Conservation (phyloP, 2,888 invertebrate species). For the Eupithecia dodoneata region DNA sequence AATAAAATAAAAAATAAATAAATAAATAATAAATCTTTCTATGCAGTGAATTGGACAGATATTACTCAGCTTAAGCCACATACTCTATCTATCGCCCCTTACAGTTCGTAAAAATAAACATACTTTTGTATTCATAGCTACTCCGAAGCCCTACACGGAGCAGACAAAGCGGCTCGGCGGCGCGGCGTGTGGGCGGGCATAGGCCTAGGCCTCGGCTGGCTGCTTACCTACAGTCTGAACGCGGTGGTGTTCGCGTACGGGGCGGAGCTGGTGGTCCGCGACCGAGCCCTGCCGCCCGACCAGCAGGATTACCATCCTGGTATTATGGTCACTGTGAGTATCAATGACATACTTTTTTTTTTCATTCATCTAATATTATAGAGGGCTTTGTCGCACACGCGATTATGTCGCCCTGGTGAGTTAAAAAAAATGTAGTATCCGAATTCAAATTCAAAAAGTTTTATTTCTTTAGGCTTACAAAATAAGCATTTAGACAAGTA, state of each 20-base stretch:
- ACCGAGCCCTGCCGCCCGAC: slow-evolving; percentile 82
- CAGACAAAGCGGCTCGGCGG: slow-evolving; percentile 81
- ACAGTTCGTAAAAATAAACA: not conserved
- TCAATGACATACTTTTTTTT: no score
- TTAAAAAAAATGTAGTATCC: no score
- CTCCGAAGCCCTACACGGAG: slow-evolving; percentile 77
- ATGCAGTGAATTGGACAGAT: no score
- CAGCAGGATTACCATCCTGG: slow-evolving; percentile 87
- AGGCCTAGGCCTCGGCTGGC: slow-evolving; percentile 89
- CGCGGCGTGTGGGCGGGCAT: slow-evolving; percentile 87
- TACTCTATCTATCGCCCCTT: not conserved
- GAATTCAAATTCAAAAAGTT: no score
- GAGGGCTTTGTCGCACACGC: no score
- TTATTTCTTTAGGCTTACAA: no score
- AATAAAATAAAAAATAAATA: no score
- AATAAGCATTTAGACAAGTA: no score
- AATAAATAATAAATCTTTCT: no score
- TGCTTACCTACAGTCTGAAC: slow-evolving; percentile 89
- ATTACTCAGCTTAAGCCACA: no score
- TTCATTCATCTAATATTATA: no score
- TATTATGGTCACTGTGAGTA: slow-evolving; percentile 86
- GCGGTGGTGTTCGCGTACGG: slow-evolving; percentile 92
- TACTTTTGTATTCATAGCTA: slow-evolving; percentile 61
- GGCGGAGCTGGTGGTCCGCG: slow-evolving; percentile 86
- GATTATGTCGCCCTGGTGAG: no score